Conservation (phyloP, 2,113 vertebrate genomes). For the Dasyornis broadbenti region DNA sequence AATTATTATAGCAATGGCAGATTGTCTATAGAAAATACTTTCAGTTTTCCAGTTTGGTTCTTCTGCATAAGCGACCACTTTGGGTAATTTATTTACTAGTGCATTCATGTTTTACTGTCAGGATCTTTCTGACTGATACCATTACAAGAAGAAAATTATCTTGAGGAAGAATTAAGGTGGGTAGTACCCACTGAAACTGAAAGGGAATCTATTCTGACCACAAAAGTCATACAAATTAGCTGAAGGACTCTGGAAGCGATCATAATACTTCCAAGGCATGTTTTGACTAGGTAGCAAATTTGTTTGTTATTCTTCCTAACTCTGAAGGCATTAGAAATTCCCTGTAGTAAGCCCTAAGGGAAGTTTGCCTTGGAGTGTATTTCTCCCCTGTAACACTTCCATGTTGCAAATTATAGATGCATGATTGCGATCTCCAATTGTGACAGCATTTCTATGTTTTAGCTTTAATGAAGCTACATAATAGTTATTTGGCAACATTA, state of each 20-base stretch:
- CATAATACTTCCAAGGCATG: not conserved
- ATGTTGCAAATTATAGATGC: not conserved
- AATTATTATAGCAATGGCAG: not conserved
- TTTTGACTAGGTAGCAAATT: not conserved
- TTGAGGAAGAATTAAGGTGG: not conserved
- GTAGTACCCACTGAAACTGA: not conserved
- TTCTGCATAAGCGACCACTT: not conserved
- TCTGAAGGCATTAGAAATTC: not conserved
- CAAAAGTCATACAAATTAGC: not conserved
- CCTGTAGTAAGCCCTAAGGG: not conserved
- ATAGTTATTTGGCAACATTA: constrained; percentile 22
- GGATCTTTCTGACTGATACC: not conserved
- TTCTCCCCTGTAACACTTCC: not conserved
- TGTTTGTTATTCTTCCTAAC: not conserved
- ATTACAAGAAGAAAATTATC: not conserved
- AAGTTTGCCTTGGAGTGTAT: not conserved
- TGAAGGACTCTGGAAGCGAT: not conserved
- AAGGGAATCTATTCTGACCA: not conserved
- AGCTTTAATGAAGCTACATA: constrained; percentile 20
- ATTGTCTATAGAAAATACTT: not conserved
- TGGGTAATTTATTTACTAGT: not conserved
- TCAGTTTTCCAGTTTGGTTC: not conserved
- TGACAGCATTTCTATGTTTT: not conserved
- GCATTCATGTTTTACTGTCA: not conserved
- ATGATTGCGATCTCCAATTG: not conserved